Evolutionary conservation across 2,888 invertebrate species (phyloP).

Genomic region (Drosophila acutilabella): DNA sequence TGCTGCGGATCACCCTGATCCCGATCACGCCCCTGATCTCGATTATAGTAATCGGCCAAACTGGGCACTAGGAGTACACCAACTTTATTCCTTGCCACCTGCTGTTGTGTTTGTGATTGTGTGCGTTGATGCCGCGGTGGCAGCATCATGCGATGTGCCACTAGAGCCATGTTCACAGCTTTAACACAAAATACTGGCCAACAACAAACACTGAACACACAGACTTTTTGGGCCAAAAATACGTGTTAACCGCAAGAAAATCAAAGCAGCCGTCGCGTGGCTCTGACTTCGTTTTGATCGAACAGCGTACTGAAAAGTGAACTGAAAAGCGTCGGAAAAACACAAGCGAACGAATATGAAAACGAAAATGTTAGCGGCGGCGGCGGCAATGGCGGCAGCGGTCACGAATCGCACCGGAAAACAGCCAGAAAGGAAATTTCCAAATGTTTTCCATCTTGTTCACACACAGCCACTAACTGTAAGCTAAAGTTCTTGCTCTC

Average conservation of each 20-base stretch:
- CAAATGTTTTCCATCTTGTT: slow-evolving; percentile 28
- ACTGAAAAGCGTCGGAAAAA: slow-evolving; percentile 17
- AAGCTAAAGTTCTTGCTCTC: slow-evolving; percentile 20
- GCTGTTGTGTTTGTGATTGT: slow-evolving; percentile 49
- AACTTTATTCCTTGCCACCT: slow-evolving; percentile 75
- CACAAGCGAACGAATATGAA: slow-evolving; percentile 33
- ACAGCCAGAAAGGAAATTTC: slow-evolving; percentile 65
- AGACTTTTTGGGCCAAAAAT: background rate
- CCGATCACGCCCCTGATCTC: slow-evolving; percentile 14
- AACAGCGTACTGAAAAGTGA: slow-evolving; percentile 63
- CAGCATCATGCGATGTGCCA: slow-evolving; percentile 82
- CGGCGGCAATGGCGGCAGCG: slow-evolving; percentile 40
- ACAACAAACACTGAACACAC: background rate
- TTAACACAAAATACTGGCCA: background rate
- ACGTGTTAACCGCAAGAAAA: slow-evolving; percentile 11
- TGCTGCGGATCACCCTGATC: slow-evolving; percentile 22
- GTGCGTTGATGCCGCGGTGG: slow-evolving; percentile 63
- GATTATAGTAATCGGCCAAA: slow-evolving; percentile 63
- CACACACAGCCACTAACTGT: no score
- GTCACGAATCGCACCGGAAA: slow-evolving; percentile 72
- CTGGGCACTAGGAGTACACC: slow-evolving; percentile 77
- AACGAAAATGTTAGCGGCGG: slow-evolving; percentile 25
- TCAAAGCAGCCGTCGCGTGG: slow-evolving; percentile 43
- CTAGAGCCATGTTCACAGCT: slow-evolving; percentile 71
- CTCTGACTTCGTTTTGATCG: slow-evolving; percentile 59